These are phyloP conservation scores for Alexandromys fortis DNA, from an alignment of 2,113 vertebrate genomes.

Conservation along the genomic window DNA sequence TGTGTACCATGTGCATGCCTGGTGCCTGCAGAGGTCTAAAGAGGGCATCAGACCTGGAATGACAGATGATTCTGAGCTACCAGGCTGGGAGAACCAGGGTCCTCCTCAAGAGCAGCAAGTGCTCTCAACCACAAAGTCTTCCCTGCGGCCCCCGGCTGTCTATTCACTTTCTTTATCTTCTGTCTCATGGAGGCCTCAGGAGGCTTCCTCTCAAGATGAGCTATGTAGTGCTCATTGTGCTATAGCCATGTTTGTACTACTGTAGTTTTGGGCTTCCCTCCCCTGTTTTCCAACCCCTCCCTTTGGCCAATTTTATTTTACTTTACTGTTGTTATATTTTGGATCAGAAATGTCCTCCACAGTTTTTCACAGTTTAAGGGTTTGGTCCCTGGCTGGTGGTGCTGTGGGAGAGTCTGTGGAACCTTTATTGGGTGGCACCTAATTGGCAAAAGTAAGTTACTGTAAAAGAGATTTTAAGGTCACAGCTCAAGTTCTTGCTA, in stretches of 20 bases:
- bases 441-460: neutral
- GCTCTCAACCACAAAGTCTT: neutral
- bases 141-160: neutral
- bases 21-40: neutral
- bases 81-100: neutral
- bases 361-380: neutral
- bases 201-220: neutral
- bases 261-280: neutral
- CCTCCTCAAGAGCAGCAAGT: neutral
- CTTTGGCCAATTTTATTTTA: neutral
- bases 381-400: neutral
- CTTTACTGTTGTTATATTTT: neutral
- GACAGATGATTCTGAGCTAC: neutral
- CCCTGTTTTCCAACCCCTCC: neutral
- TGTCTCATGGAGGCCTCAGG: neutral
- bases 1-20: neutral
- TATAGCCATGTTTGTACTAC: neutral
- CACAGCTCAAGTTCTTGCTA: neutral
- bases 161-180: neutral
- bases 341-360: neutral
- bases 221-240: neutral
- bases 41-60: neutral
- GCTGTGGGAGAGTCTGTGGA: too few species aligned
- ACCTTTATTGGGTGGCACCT: neutral
- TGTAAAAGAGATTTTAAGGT: neutral